Base-by-base conservation (phyloP, 2,797 vertebrate species). In the Clangula hyemalis region DNA sequence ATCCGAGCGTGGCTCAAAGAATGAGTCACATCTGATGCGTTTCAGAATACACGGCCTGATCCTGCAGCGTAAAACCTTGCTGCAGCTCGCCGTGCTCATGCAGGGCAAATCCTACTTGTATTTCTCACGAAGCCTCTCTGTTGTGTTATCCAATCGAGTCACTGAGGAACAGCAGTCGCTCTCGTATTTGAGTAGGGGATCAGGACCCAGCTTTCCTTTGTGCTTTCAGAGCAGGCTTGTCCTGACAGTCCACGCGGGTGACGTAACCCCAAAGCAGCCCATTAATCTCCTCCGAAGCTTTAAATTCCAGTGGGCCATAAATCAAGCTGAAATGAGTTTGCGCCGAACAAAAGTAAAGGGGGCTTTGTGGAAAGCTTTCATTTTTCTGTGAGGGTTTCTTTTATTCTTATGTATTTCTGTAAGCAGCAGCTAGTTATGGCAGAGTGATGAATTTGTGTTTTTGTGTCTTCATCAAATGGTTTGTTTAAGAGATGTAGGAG, bases 271-370 rank as follows among this genome's bases (percentile, higher is more conserved):
- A 87, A 97, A 97, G 83, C 92, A 97, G 96, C 64, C 95, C 90
- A 96, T 96, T 96, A 96, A 97, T 97, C 93, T 96, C 80, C 94
- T 90, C 89, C 16, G 4, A 87, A 96, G 72, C 88, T 89, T 95
- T 95, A 78, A 72, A 97, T 97, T 97, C 92, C 89, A 68, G 92
- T 60, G 89, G 60, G 84, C 64, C 88, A 94, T 93, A 96, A 97
- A 97, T 97, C 96, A 97, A 66, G 85, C 88, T 96, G 91, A 94
- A 96, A 96, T 91, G 85, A 95, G 70, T 94, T 97, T 96, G 86
- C 92, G 93, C 51, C 39, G 79, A 92, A 94, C 66, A 95, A 96
- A 97, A 79, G 81, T 68, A 89, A 74, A 93, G 51, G 80, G 76
- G 76, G 60, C 62, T 96, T 91, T 90, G 80, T 1, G 15, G 87